Evolutionary conservation across 2,113 vertebrate species (phyloP), one percentile per base, ranked within the genome.

Genomic region (Speoplatyrhinus poulsoni): DNA sequence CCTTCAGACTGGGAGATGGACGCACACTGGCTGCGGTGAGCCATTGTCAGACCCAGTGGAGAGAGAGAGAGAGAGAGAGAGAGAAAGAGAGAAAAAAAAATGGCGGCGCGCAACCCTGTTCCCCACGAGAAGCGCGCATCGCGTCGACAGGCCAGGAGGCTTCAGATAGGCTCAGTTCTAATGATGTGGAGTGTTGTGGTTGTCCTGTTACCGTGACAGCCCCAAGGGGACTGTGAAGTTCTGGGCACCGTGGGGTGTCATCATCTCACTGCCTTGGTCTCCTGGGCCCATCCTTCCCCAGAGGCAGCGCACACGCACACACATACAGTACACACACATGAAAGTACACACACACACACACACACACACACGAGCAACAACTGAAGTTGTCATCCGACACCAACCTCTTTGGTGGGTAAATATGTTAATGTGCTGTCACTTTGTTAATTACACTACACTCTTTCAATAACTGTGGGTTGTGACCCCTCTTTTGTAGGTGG

Each of bases 231-330:
- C 15, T 53, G 49, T 70, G 79, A 77, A 81, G 72, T 76, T 77
- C 85, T 82, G 82, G 76, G 75, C 73, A 55, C 73, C 0, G 61
- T 54, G 63, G 65, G 77, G 76, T 77, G 75, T 82, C 74, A 83
- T 88, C 75, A 77, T 79, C 65, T 52, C 62, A 60, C 78, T 75
- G 63, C 79, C 74, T 82, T 41, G 56, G 17, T 68, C 65, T 85
- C 86, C 73, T 72, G 19, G 55, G 83, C 85, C 85, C 75, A 75
- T 69, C 67, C 70, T 81, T 82, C 75, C 80, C 82, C n/a, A 69
- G 59, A 80, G 80, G 33, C 69, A 65, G 4, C 36, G 36, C 36
- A 26, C 26, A 41, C 36, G 7, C 7, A 41, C 36, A 8, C 36
- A 41, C 26, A 26, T 26, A 26, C 26, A 26, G 53, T n/a, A 41